phyloP scores from a whole-genome alignment of 2,888 invertebrate genomes.

The Lycia hirtaria region DNA sequence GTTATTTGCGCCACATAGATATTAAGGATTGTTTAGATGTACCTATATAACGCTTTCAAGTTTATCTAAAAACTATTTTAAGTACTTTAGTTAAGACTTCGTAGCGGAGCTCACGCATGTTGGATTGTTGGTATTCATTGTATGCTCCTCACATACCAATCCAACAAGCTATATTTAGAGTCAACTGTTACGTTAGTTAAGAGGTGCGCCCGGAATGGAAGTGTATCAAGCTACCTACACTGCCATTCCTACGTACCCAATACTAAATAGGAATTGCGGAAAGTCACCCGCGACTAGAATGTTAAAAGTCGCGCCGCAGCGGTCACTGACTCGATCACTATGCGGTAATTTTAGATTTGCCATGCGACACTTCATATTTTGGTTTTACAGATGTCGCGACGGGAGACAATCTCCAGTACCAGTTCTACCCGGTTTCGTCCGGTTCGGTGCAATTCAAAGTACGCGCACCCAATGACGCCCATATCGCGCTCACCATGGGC shows the following conservation, averaged over 20 bases:
- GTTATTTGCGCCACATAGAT: constrained; percentile 13
- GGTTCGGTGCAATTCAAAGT: constrained; percentile 92
- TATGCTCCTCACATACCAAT: constrained; percentile 59
- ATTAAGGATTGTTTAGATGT: background rate
- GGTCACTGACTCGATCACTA: constrained; percentile 38
- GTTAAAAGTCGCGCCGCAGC: constrained; percentile 35
- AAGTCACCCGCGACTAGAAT: constrained; percentile 47
- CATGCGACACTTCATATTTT: constrained; percentile 24
- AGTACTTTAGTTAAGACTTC: background rate
- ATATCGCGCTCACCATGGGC: constrained; percentile 90
- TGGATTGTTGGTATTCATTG: constrained; percentile 13
- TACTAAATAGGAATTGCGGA: constrained; percentile 51
- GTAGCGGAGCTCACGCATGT: background rate
- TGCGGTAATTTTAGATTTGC: constrained; percentile 37
- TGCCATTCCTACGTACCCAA: constrained; percentile 21
- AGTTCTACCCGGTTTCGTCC: constrained; percentile 90
- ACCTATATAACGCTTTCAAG: constrained; percentile 1
- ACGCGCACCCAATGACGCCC: constrained; percentile 93
- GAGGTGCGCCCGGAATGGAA: constrained; percentile 57
- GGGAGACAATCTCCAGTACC: constrained; percentile 92
- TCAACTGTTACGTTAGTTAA: constrained; percentile 56
- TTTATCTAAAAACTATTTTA: background rate
- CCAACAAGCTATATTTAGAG: constrained; percentile 67
- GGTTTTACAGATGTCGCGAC: constrained; percentile 89
- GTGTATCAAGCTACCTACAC: constrained; percentile 44